Percentiles rank a stretch among this genome's conserved stretches.
Conservation (phyloP, 2,888 invertebrate species). For the Eueremaeus valkanovi region DNA sequence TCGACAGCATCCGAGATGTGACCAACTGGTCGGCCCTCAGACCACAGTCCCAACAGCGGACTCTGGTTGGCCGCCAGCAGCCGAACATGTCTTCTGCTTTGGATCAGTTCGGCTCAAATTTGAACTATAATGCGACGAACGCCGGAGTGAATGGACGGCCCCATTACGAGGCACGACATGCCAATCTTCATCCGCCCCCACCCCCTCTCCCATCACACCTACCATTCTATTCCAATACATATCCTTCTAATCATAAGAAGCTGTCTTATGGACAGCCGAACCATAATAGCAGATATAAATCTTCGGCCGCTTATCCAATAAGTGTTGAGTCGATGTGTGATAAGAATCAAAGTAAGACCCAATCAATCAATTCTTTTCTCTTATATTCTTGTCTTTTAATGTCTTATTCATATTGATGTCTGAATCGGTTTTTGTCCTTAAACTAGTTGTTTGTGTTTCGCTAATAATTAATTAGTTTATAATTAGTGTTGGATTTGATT, state of each 20-base stretch:
- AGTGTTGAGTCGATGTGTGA: slow-evolving; percentile 16
- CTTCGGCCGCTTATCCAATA: not conserved
- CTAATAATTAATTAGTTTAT: too few species aligned
- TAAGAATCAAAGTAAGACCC: slow-evolving; percentile 10
- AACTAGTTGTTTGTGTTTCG: too few species aligned
- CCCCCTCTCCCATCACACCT: not conserved
- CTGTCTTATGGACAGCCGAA: not conserved
- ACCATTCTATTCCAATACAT: slow-evolving; percentile 10
- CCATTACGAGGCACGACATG: not conserved
- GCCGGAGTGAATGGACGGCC: not conserved
- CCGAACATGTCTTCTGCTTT: not conserved
- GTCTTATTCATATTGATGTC: too few species aligned
- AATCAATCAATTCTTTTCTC: not conserved
- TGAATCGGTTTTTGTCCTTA: too few species aligned
- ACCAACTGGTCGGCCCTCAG: not conserved
- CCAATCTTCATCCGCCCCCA: not conserved
- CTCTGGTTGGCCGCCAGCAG: not conserved
- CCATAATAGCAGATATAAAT: not conserved
- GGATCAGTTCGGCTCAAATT: too few species aligned
- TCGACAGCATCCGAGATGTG: not conserved
- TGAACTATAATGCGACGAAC: too few species aligned
- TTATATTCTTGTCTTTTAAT: too few species aligned
- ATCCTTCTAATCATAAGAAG: not conserved
- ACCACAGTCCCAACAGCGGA: not conserved
- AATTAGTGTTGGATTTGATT: too few species aligned